These are phyloP conservation scores for Adoxophyes honmai DNA, from an alignment of 1,140 invertebrate species.

Conservation along the genomic window DNA sequence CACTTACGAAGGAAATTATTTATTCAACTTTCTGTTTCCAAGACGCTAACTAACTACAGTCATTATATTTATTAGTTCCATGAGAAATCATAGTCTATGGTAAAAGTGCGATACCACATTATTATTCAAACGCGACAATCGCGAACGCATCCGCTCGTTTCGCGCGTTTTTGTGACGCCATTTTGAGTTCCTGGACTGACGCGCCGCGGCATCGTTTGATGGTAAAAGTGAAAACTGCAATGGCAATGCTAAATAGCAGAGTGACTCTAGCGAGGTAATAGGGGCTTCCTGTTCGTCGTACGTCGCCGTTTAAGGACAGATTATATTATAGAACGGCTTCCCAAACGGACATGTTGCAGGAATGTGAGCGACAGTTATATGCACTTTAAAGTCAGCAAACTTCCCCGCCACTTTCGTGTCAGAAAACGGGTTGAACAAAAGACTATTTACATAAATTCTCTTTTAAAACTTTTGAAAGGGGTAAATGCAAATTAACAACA, in stretches of 20 bases:
- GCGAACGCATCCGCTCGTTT: conserved; percentile 37
- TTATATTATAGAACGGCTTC: not conserved
- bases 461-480: conserved; percentile 3
- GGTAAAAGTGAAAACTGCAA: conserved; percentile 58
- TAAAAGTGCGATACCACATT: conserved; percentile 30
- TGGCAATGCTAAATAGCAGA: conserved; percentile 22
- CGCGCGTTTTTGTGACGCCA: conserved; percentile 49
- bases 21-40: too few species aligned
- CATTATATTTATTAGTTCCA: too few species aligned
- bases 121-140: conserved; percentile 44
- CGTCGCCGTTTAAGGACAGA: conserved; percentile 7
- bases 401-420: not conserved
- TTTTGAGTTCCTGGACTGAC: conserved; percentile 42
- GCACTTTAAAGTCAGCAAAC: not conserved
- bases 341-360: conserved; percentile 1
- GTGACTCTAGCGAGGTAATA: conserved; percentile 28
- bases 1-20: too few species aligned
- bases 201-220: conserved; percentile 48
- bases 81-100: not conserved
- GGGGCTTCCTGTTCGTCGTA: conserved; percentile 22
- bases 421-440: not conserved
- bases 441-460: not conserved
- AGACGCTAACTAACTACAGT: too few species aligned
- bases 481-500: conserved; percentile 14
- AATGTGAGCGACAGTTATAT: not conserved